phyloP scores from a whole-genome alignment of 2,797 vertebrate genomes.

The Dicrostonyx torquatus region DNA sequence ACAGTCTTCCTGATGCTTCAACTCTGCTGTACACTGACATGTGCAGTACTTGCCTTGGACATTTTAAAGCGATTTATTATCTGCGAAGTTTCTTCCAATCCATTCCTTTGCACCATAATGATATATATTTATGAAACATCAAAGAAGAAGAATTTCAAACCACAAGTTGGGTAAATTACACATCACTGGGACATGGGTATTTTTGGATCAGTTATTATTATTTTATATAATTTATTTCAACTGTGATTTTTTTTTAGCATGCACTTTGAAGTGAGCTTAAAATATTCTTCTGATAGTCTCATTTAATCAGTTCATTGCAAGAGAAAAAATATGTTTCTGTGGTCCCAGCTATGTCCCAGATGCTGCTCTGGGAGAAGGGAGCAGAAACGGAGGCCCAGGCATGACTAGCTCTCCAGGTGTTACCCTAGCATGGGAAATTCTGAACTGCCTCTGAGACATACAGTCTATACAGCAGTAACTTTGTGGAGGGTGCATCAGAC shows the following conservation, averaged over 20 bases:
- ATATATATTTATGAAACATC: background rate
- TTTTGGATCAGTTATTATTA: constrained; percentile 50
- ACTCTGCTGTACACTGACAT: background rate
- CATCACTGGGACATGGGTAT: background rate
- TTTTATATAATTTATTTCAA: constrained; percentile 48
- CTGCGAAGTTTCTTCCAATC: background rate
- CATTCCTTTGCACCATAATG: background rate
- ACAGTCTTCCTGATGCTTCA: background rate
- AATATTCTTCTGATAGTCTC: background rate
- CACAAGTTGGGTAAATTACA: background rate
- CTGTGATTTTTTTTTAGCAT: background rate
- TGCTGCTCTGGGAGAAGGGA: background rate
- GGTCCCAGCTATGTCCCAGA: background rate
- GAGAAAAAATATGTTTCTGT: background rate
- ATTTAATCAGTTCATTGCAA: background rate
- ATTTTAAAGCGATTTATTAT: background rate
- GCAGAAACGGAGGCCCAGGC: background rate
- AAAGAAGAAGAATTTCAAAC: constrained; percentile 22
- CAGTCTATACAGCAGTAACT: fast-evolving
- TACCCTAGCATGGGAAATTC: fast-evolving
- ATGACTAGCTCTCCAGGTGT: background rate
- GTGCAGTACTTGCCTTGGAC: background rate
- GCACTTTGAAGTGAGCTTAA: constrained; percentile 25
- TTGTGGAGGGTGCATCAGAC: no score
- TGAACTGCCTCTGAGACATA: no score